Evolutionary conservation across 2,797 vertebrate genomes (phyloP).

Genomic region (Pogonophryne albipinna): DNA sequence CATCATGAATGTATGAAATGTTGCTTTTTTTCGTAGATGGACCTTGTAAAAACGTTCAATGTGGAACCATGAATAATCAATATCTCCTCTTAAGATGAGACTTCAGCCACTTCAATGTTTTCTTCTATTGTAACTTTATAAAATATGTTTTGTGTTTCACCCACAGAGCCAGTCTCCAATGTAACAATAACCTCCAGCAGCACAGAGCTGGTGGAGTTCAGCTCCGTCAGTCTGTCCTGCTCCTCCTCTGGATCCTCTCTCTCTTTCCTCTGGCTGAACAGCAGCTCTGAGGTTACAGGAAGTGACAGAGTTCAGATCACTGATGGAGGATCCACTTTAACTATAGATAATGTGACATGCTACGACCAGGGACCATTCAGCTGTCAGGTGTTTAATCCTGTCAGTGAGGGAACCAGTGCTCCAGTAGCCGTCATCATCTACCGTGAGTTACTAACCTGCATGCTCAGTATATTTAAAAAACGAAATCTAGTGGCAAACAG

Average conservation of each 20-base stretch:
- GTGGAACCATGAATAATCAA: background rate
- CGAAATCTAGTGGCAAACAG: no score
- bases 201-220: constrained; percentile 69
- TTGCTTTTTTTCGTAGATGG: no score
- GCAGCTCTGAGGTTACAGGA: constrained; percentile 61
- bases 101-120: no score
- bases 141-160: no score
- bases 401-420: constrained; percentile 55
- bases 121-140: no score
- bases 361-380: constrained; percentile 71
- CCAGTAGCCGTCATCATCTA: constrained; percentile 47
- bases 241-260: constrained; percentile 61
- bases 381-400: constrained; percentile 64
- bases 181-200: constrained; percentile 16
- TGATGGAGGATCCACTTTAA: constrained; percentile 52
- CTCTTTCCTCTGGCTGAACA: constrained; percentile 72
- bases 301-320: constrained; percentile 57
- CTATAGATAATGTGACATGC: constrained; percentile 53
- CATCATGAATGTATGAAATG: no score
- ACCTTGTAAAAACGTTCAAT: no score
- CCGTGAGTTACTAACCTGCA: constrained; percentile 50
- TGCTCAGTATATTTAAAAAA: no score
- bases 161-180: no score
- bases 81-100: no score
- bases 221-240: constrained; percentile 73